Evolutionary conservation across 1,140 invertebrate genomes (phyloP).

Genomic region (Drosophila grimshawi): DNA sequence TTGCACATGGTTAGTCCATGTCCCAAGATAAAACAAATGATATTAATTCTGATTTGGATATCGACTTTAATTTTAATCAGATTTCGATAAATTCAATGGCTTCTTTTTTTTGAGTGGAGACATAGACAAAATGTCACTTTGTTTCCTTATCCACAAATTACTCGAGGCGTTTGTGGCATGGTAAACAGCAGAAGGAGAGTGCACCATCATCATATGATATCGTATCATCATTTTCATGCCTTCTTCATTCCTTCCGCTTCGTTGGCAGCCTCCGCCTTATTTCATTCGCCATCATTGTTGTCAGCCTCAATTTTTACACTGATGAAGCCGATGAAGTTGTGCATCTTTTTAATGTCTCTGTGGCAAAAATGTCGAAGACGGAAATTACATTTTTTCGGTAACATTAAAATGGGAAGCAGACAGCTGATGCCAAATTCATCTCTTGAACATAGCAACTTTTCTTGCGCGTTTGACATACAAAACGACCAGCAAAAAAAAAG

Average conservation of each 20-base stretch:
- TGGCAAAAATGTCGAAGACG: constrained; percentile 58
- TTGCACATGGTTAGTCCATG: too few species aligned
- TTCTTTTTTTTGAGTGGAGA: too few species aligned
- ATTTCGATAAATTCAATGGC: too few species aligned
- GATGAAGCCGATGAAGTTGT: constrained; percentile 78
- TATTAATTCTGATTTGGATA: too few species aligned
- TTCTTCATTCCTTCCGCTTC: constrained; percentile 36
- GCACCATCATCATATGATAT: constrained; percentile 3
- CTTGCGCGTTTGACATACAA: constrained; percentile 7
- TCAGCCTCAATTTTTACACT: constrained; percentile 65
- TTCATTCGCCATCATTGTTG: constrained; percentile 53
- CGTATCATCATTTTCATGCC: constrained; percentile 3
- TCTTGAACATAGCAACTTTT: constrained; percentile 50
- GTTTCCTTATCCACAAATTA: neutral
- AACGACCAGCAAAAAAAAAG: constrained; percentile 14
- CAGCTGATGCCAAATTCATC: constrained; percentile 78
- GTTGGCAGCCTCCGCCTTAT: constrained; percentile 28
- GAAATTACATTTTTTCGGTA: constrained; percentile 81
- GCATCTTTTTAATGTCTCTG: constrained; percentile 67
- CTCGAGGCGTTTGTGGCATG: constrained; percentile 55
- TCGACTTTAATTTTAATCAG: too few species aligned
- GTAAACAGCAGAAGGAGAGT: neutral
- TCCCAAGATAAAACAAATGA: too few species aligned
- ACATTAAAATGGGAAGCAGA: constrained; percentile 69
- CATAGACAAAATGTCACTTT: too few species aligned